These are phyloP conservation scores for Orientallactaga sibirica DNA, from an alignment of 2,797 vertebrate genomes.

Conservation along the genomic window DNA sequence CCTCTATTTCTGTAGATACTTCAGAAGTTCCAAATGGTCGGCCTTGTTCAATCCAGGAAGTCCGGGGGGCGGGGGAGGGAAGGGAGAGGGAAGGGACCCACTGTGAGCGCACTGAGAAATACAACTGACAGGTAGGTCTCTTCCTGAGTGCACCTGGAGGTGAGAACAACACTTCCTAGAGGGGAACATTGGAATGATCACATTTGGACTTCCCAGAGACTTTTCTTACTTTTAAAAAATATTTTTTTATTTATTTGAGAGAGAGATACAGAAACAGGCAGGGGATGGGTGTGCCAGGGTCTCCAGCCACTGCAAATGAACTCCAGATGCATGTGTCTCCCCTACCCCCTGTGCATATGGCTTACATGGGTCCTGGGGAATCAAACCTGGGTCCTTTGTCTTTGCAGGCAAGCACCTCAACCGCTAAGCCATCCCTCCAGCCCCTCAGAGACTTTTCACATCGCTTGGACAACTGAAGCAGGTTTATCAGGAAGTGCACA, in stretches of 20 bases:
- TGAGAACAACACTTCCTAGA: neutral
- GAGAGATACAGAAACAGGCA: too few relatives aligned
- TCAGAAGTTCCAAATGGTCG: neutral
- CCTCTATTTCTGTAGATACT: neutral
- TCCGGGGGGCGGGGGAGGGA: neutral
- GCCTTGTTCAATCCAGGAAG: neutral
- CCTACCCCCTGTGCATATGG: too few relatives aligned
- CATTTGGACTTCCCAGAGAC: neutral
- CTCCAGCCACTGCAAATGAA: too few relatives aligned
- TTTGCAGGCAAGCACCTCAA: too few relatives aligned
- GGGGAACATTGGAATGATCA: too few relatives aligned
- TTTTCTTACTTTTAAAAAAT: too few relatives aligned
- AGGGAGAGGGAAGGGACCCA: neutral
- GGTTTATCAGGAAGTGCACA: neutral
- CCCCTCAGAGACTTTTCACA: neutral
- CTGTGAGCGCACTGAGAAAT: neutral
- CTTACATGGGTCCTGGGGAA: too few relatives aligned
- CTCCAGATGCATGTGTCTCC: too few relatives aligned
- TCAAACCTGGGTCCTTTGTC: too few relatives aligned
- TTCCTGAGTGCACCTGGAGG: accelerated
- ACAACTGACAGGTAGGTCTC: accelerated
- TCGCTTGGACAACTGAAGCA: neutral
- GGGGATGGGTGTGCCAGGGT: too few relatives aligned
- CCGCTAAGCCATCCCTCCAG: too few relatives aligned
- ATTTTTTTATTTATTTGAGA: too few relatives aligned